These are phyloP conservation scores for Himalopsyche kuldschensis DNA, from an alignment of 2,888 invertebrate genomes.

Conservation along the genomic window DNA sequence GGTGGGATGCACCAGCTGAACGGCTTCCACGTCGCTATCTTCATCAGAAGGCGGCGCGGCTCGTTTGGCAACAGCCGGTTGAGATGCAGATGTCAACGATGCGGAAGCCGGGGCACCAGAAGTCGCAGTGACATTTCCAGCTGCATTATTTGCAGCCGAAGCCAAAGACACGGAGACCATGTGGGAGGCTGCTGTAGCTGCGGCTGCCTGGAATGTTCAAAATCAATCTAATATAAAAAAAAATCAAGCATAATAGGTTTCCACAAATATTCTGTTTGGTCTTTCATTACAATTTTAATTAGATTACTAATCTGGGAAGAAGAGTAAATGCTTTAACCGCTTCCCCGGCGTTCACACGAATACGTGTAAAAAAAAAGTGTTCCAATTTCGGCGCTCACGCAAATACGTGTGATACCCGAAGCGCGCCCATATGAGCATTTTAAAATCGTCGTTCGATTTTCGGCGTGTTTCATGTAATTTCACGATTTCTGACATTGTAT, in stretches of 20 bases:
- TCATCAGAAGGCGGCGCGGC: conserved; percentile 43
- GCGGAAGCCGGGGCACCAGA: conserved; percentile 93
- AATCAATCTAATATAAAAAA: not conserved
- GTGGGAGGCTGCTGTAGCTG: conserved; percentile 68
- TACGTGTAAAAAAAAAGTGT: too few species aligned
- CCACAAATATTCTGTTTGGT: not conserved
- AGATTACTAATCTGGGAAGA: not conserved
- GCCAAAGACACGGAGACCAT: not conserved
- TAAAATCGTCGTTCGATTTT: too few species aligned
- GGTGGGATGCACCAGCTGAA: not conserved
- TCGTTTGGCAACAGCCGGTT: not conserved
- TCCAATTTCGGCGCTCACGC: too few species aligned
- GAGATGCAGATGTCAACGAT: conserved; percentile 68
- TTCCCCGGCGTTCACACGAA: too few species aligned
- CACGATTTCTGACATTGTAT: too few species aligned
- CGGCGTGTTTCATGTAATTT: too few species aligned
- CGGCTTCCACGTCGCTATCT: conserved; percentile 44
- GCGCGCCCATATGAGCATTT: too few species aligned
- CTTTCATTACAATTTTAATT: not conserved
- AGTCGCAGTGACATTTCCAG: conserved; percentile 89
- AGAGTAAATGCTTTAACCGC: too few species aligned
- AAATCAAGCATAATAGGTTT: not conserved
- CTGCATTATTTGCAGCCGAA: conserved; percentile 83
- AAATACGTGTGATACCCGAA: too few species aligned
- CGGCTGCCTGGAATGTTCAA: not conserved